Conservation (phyloP, 2,888 invertebrate species). For the Lycaena phlaeas region DNA sequence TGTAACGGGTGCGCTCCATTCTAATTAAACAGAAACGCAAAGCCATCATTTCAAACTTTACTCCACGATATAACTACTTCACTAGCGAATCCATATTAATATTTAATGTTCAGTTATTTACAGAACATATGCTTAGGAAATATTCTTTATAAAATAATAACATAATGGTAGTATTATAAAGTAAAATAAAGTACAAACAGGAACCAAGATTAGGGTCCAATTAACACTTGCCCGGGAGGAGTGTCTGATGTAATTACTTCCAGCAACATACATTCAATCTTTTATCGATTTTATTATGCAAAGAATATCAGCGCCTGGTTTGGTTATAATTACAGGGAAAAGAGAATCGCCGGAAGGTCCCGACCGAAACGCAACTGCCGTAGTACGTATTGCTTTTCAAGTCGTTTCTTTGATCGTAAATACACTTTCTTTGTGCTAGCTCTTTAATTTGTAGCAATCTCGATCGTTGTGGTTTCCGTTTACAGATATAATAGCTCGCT, state of each 20-base stretch:
- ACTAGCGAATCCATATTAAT: too few relatives aligned
- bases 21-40: slow-evolving; percentile 44
- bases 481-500: slow-evolving; percentile 15
- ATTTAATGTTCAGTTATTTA: not conserved
- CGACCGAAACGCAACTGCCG: slow-evolving; percentile 39
- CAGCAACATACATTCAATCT: slow-evolving; percentile 21
- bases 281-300: slow-evolving; percentile 30
- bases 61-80: slow-evolving; percentile 14
- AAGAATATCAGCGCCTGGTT: slow-evolving; percentile 34
- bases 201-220: not conserved
- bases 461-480: slow-evolving; percentile 38
- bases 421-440: slow-evolving; percentile 32
- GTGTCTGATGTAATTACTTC: slow-evolving; percentile 5
- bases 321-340: slow-evolving; percentile 44
- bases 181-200: not conserved
- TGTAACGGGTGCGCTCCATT: slow-evolving; percentile 38
- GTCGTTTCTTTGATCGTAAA: slow-evolving; percentile 36
- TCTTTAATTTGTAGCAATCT: slow-evolving; percentile 44
- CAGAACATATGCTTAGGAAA: not conserved
- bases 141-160: too few relatives aligned
- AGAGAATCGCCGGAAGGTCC: slow-evolving; percentile 35
- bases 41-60: slow-evolving; percentile 37
- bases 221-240: slow-evolving; percentile 1
- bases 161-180: too few relatives aligned
- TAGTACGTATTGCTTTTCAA: slow-evolving; percentile 27